Base-by-base conservation (phyloP, 2,113 vertebrate genomes). In the Phaethornis superciliosus region DNA sequence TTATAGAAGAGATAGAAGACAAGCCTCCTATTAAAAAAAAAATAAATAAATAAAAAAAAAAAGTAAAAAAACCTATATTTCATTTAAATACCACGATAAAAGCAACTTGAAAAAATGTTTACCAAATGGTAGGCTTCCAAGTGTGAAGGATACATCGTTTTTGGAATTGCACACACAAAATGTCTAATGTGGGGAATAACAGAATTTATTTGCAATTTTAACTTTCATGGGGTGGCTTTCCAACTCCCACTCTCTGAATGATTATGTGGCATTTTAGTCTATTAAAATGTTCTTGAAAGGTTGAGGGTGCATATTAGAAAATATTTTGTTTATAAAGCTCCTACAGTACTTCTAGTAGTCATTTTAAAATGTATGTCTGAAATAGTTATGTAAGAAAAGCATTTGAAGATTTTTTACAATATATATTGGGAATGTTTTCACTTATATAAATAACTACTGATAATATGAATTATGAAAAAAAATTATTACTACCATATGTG, bases 371-470 rank as follows among this genome's bases (percentile, higher is more conserved):
- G 98, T 98, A 98, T 98, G 98, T 98, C 98, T 97, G 96, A 98
- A 96, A 98, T 97, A 97, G 94, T 89, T 97, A 96, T 98, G 97
- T 98, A 98, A 98, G 97, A 97, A 97, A 95, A 94, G 96, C 95
- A 93, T 97, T 97, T 98, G 97, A 96, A 95, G 97, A 96, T 98
- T 98, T 98, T 97, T 97, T 97, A 97, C 92, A 80, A 96, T 98
- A 98, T 97, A 98, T 98, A 98, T 98, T 98, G 98, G 98, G 98
- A 98, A 98, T 98, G 97, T 98, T 98, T 98, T 98, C 98, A 98
- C 97, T 98, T 98, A 98, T 98, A 97, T 98, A 98, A 98, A 98
- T 98, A 98, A 98, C 95, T 98, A 98, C 97, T 98, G 97, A 98
- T 97, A 98, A 97, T 98, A 98, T 98, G 96, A 98, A 96, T 97